These are phyloP conservation scores for Machimus rusticus DNA, from an alignment of 2,888 invertebrate species.

Conservation along the genomic window DNA sequence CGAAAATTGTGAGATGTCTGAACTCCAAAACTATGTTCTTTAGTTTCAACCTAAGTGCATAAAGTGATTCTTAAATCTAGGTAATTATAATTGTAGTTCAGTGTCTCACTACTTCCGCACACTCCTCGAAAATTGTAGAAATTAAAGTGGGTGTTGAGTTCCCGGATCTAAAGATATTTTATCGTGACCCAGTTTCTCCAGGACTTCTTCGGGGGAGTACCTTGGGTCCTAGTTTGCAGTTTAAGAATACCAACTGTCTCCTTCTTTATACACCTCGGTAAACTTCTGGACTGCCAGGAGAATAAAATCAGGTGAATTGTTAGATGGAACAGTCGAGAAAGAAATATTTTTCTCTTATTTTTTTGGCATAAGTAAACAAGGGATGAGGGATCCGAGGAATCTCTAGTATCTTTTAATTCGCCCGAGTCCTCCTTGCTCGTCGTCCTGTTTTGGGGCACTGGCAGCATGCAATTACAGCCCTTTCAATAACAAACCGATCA, in stretches of 20 bases:
- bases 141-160: not conserved
- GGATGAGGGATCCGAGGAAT: not conserved
- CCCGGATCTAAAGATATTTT: not conserved
- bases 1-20: no score
- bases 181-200: not conserved
- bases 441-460: not conserved
- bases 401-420: not conserved
- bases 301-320: not conserved
- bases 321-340: not conserved
- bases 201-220: not conserved
- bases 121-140: not conserved
- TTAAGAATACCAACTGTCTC: not conserved
- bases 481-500: not conserved
- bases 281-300: not conserved
- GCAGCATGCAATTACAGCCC: not conserved
- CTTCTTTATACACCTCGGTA: not conserved
- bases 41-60: no score
- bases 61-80: no score
- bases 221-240: not conserved
- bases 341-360: not conserved
- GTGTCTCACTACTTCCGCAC: not conserved
- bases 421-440: not conserved
- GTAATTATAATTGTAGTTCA: not conserved
- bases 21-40: no score
- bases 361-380: not conserved